A percentile compares a stretch with the other conserved stretches of the same genome.
Evolutionary conservation across 2,113 vertebrate genomes (phyloP).

Genomic region (Marcusenius ussheri): DNA sequence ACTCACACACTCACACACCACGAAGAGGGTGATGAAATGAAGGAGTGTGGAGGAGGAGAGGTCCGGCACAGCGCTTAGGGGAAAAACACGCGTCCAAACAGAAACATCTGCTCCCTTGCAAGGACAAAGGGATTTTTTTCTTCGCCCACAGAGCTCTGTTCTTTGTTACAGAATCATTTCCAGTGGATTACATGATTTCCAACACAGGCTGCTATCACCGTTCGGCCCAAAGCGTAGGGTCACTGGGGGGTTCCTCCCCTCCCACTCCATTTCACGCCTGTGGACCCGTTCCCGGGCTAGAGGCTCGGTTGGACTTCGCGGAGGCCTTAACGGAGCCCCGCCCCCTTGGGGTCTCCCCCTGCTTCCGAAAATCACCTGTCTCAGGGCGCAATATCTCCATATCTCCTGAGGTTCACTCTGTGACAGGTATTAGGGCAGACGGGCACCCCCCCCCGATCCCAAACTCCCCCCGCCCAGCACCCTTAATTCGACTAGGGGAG

Average conservation of each 20-base stretch:
- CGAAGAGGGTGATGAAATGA: not conserved
- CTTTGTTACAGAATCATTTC: not conserved
- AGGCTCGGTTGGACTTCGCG: not conserved
- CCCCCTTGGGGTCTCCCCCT: not conserved
- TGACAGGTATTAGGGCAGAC: not conserved
- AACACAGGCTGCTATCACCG: not conserved
- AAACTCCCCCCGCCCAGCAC: not conserved
- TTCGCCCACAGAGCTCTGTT: not conserved
- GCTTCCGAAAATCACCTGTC: not conserved
- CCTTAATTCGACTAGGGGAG: not conserved
- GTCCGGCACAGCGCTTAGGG: not conserved
- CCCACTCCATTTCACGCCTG: not conserved
- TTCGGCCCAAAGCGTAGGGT: not conserved
- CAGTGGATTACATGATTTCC: slow-evolving; percentile 6
- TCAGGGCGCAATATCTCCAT: not conserved
- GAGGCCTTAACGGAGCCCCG: not conserved
- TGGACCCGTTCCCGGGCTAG: not conserved
- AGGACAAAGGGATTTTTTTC: not conserved
- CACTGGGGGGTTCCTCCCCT: not conserved
- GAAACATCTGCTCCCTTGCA: not conserved
- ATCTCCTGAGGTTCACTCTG: not conserved
- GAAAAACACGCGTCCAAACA: not conserved
- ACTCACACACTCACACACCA: too few relatives aligned
- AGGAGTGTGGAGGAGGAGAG: not conserved
- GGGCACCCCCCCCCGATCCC: not conserved